Evolutionary conservation across 2,888 invertebrate genomes (phyloP), one percentile per base, ranked within the genome.

Genomic region (Philereme vetulata): DNA sequence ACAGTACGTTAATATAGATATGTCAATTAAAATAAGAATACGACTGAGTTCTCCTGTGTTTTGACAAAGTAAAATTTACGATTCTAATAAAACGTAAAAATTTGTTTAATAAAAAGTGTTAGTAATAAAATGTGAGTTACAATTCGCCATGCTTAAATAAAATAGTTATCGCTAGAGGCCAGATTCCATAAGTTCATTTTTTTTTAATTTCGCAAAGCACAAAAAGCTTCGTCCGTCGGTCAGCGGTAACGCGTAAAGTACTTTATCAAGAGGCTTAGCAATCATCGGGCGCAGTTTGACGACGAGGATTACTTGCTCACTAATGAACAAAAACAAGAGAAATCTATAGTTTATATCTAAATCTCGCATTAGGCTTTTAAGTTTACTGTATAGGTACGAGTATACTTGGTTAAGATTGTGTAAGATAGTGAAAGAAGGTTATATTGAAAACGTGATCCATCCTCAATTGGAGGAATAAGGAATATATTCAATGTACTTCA

Each of bases 21-120:
- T 62, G 62, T 64, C 65, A 62, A 62, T 60, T 56, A 59, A 60
- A 60, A 57, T 55, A 50, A 51, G 58, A 56, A 51, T 54, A 49
- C 51, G 42, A 61, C 56, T 61, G 49, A 59, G 60, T 64, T 58
- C 66, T 71, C 66, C 66, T 69, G 66, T 71, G 69, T 66, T 65
- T 68, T 67, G 62, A 65, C 68, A 40, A 33, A 33, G 42, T 56
- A 64, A 62, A 67, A 68, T 60, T 57, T 67, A 68, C 48, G 55
- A 49, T 45, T 55, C 32, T 59, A 51, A 55, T 58, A 58, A 62
- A 62, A 58, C 33, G 38, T 47, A 55, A 40, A 51, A 58, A 51
- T 38, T 51, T 35, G 47, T 56, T 21, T 21, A 21, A 21, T 21
- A 21, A 21, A 21, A 21, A 21, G 21, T 21, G 21, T 21, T 56